phyloP scores from a whole-genome alignment of 2,113 vertebrate genomes.

The Sinocyclocheilus grahami region DNA sequence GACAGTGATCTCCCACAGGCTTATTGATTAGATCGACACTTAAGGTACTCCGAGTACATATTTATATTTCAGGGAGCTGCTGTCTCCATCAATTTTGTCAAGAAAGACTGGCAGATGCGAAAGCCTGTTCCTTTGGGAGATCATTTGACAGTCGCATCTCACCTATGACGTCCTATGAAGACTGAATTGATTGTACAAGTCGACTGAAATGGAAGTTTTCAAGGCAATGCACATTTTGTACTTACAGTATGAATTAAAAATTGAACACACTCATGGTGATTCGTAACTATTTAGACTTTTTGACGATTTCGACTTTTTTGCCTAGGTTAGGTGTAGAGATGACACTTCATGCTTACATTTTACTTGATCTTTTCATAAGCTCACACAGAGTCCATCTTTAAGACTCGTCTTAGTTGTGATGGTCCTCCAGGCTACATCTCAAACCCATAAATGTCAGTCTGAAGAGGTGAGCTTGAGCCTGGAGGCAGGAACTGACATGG shows the following conservation, averaged over 20 bases:
- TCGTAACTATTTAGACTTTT: neutral
- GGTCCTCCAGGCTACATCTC: constrained; percentile 30
- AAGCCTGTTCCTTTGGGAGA: constrained; percentile 24
- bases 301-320: too few relatives aligned
- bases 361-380: neutral
- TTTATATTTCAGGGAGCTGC: constrained; percentile 67
- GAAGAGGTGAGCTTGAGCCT: constrained; percentile 40
- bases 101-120: constrained; percentile 52
- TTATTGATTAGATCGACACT: constrained; percentile 71
- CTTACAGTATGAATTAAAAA: neutral
- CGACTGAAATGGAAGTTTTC: neutral
- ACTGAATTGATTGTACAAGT: neutral
- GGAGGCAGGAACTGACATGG: neutral
- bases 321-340: neutral
- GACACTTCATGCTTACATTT: neutral
- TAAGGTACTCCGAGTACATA: constrained; percentile 63
- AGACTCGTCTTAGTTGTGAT: constrained; percentile 31
- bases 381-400: constrained; percentile 35
- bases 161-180: neutral
- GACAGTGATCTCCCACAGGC: constrained; percentile 61
- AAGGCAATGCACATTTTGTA: neutral
- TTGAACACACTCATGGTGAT: neutral
- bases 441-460: constrained; percentile 44
- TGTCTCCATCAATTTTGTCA: constrained; percentile 64
- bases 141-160: constrained; percentile 33